Percentiles rank a stretch among this genome's conserved stretches.
These are phyloP conservation scores for Thrips palmi DNA, from an alignment of 1,140 invertebrate genomes.

Conservation along the genomic window DNA sequence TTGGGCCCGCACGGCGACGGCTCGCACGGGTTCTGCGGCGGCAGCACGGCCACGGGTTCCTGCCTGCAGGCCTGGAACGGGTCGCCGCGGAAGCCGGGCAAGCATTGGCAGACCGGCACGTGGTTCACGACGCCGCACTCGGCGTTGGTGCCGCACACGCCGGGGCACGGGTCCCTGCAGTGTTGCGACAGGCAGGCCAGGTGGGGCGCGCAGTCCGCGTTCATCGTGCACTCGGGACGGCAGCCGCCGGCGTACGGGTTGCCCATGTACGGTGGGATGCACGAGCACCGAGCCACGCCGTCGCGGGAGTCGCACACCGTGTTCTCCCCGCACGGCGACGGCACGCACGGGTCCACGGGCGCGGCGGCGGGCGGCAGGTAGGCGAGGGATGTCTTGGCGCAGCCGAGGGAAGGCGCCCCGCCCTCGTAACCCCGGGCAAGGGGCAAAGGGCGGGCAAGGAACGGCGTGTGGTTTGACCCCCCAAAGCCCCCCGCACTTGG, in stretches of 20 bases:
- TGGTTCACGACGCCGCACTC: slow-evolving; percentile 64
- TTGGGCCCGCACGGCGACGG: slow-evolving; percentile 66
- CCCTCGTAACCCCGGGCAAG: too few species aligned
- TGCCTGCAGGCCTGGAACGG: slow-evolving; percentile 58
- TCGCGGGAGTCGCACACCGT: slow-evolving; percentile 50
- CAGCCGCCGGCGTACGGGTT: slow-evolving; percentile 27
- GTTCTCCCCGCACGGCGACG: slow-evolving; percentile 66
- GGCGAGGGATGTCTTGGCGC: too few species aligned
- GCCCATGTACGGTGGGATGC: slow-evolving; percentile 69
- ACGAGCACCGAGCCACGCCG: slow-evolving; percentile 48
- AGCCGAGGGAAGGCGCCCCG: too few species aligned
- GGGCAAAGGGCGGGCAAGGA: too few species aligned
- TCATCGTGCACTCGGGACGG: slow-evolving; percentile 58
- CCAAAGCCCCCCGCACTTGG: too few species aligned
- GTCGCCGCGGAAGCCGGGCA: slow-evolving; percentile 56
- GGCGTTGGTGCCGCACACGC: slow-evolving; percentile 60
- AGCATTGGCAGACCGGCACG: slow-evolving; percentile 58
- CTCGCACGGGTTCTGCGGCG: slow-evolving; percentile 46
- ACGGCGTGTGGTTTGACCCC: too few species aligned
- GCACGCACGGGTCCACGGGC: slow-evolving; percentile 45
- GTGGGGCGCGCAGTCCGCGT: slow-evolving; percentile 58
- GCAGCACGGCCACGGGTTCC: slow-evolving; percentile 26
- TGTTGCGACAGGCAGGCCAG: slow-evolving; percentile 66
- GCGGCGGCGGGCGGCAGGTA: slow-evolving; percentile 21
- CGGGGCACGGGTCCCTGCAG: slow-evolving; percentile 69